These are phyloP conservation scores for Triplophysa yarkandensis DNA, from an alignment of 2,797 vertebrate species.

Conservation along the genomic window DNA sequence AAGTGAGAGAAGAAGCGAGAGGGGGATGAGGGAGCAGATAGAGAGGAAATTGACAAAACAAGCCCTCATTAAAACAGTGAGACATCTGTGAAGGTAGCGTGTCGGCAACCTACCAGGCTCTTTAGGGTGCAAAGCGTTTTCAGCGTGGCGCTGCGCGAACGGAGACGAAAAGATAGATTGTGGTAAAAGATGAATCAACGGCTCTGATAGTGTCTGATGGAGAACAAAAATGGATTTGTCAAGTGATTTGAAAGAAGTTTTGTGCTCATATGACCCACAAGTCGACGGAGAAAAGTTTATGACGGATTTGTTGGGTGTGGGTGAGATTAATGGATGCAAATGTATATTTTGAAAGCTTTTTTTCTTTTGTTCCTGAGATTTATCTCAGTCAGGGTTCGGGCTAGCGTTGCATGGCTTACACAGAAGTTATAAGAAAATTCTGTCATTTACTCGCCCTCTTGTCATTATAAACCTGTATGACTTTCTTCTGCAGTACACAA, in stretches of 20 bases:
- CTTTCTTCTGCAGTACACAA: no score
- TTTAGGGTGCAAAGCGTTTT: conserved; percentile 44
- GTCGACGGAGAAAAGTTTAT: not conserved
- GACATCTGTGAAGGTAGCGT: conserved; percentile 48
- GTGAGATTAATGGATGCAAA: not conserved
- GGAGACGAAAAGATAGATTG: conserved; percentile 4
- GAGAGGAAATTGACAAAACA: conserved; percentile 42
- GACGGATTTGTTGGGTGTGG: conserved; percentile 4
- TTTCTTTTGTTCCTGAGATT: not conserved
- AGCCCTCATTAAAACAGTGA: conserved; percentile 49
- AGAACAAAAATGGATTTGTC: conserved; percentile 17
- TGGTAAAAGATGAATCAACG: conserved; percentile 31
- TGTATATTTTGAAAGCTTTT: not conserved
- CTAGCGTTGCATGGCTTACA: not conserved
- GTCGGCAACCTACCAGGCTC: conserved; percentile 24
- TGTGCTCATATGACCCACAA: not conserved
- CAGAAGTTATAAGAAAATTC: no score
- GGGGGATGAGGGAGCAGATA: conserved; percentile 1
- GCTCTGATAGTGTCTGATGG: conserved; percentile 27
- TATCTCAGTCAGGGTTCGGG: not conserved
- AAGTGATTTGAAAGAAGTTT: conserved; percentile 25
- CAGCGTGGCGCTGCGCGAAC: conserved; percentile 30
- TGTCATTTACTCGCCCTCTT: no score
- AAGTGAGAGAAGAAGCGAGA: conserved; percentile 20
- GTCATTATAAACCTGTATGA: no score